phyloP scores from a whole-genome alignment of 2,888 invertebrate genomes.

The Petrolisthes cinctipes region DNA sequence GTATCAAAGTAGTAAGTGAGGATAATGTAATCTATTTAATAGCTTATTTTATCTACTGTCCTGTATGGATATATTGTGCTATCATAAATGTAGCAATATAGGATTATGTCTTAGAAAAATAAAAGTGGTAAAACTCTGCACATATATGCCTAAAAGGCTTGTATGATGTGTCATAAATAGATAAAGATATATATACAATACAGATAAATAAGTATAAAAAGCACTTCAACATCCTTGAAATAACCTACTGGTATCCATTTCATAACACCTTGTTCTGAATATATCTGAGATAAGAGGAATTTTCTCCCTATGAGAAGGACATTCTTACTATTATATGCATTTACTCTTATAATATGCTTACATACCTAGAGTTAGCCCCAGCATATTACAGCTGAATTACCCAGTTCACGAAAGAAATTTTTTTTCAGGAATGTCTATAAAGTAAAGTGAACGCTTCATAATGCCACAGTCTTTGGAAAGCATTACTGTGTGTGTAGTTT shows the following conservation, averaged over 20 bases:
- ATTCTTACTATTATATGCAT: conserved; percentile 5
- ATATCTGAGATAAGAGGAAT: conserved; percentile 7
- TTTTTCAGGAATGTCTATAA: conserved; percentile 21
- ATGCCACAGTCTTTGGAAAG: conserved; percentile 44
- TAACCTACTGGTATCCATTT: not conserved
- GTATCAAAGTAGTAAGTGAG: not conserved
- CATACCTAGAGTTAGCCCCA: conserved; percentile 2
- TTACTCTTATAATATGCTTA: conserved; percentile 18
- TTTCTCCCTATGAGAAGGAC: conserved; percentile 2
- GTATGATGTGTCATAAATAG: conserved; percentile 33
- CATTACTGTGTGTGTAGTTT: conserved; percentile 3
- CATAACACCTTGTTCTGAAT: conserved; percentile 5
- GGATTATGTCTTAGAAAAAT: conserved; percentile 30
- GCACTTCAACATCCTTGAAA: conserved; percentile 16
- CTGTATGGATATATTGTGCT: conserved; percentile 33
- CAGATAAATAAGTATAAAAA: conserved; percentile 33
- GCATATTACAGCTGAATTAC: conserved; percentile 12
- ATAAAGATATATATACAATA: conserved; percentile 35
- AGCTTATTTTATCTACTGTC: not conserved
- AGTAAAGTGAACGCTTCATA: conserved; percentile 20
- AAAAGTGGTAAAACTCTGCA: conserved; percentile 26
- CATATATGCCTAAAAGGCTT: conserved; percentile 29
- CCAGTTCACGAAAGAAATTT: not conserved
- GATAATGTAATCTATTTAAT: not conserved
- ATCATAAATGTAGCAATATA: conserved; percentile 28